These are phyloP conservation scores for Hyppa rectilinea DNA, from an alignment of 2,888 invertebrate species.

Conservation along the genomic window DNA sequence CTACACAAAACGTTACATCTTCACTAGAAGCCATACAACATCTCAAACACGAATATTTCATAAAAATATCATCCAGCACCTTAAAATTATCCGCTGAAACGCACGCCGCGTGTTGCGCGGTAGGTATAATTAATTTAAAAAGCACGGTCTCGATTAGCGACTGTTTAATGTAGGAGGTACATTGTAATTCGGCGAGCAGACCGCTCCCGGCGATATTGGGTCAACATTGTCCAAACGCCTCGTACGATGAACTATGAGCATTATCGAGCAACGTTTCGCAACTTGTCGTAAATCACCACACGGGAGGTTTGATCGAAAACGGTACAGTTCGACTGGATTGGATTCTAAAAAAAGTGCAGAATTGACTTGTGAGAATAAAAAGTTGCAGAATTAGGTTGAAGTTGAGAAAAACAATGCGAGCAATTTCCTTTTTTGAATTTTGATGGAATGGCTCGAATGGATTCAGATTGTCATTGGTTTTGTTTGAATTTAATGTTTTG, in stretches of 20 bases:
- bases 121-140: constrained; percentile 67
- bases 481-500: not conserved
- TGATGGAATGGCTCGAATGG: not conserved
- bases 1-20: constrained; percentile 23
- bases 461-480: constrained; percentile 6
- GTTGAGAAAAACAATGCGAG: constrained; percentile 9
- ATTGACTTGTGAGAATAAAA: constrained; percentile 32
- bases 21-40: constrained; percentile 24
- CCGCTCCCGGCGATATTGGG: constrained; percentile 73
- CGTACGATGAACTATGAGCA: constrained; percentile 75
- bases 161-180: constrained; percentile 73
- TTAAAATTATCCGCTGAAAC: constrained; percentile 19
- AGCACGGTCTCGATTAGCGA: constrained; percentile 69
- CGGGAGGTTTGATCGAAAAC: constrained; percentile 59
- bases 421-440: constrained; percentile 22
- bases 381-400: constrained; percentile 34
- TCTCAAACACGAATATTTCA: constrained; percentile 30
- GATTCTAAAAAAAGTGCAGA: constrained; percentile 51
- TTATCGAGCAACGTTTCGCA: constrained; percentile 69
- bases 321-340: constrained; percentile 47
- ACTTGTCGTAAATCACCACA: constrained; percentile 68
- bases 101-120: constrained; percentile 30
- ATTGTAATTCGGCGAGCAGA: constrained; percentile 70
- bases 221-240: constrained; percentile 81
- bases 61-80: constrained; percentile 35